Conservation (phyloP, 2,113 vertebrate genomes). For the Labeo rohita region DNA sequence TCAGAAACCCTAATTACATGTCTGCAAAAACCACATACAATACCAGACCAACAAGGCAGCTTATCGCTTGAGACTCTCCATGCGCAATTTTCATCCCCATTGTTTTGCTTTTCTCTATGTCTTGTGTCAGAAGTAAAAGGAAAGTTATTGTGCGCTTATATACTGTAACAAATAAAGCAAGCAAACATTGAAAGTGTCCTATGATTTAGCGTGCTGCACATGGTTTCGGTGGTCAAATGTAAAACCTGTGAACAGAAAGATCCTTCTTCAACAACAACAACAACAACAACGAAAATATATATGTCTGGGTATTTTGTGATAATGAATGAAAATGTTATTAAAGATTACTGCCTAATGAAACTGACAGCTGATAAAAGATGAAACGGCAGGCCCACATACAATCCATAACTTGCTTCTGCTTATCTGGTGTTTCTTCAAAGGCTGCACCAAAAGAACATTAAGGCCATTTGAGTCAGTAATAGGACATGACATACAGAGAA, state of each 20-base stretch:
- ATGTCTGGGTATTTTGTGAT: not conserved
- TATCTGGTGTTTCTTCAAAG: conserved; percentile 45
- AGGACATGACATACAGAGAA: conserved; percentile 62
- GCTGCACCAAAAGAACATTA: conserved; percentile 40
- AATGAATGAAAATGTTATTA: not conserved
- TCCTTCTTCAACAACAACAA: conserved; percentile 10
- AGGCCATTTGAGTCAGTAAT: conserved; percentile 53
- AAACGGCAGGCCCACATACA: conserved; percentile 15
- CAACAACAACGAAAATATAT: not conserved
- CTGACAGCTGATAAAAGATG: not conserved
- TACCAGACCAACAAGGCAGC: conserved; percentile 58
- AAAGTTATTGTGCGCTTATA: conserved; percentile 49
- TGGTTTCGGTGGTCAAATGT: conserved; percentile 6
- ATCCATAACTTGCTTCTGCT: conserved; percentile 36
- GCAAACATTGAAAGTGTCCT: conserved; percentile 49
- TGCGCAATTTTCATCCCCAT: conserved; percentile 39
- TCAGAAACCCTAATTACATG: conserved; percentile 74
- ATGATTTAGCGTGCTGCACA: conserved; percentile 1
- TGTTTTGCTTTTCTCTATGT: conserved; percentile 54
- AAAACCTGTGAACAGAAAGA: conserved; percentile 22
- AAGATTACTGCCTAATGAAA: not conserved
- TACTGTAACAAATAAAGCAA: conserved; percentile 56
- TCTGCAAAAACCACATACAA: conserved; percentile 71
- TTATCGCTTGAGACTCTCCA: conserved; percentile 54
- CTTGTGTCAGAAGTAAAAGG: conserved; percentile 44